Conservation (phyloP, 1,140 invertebrate genomes). For the Zaprionus camerounensis region DNA sequence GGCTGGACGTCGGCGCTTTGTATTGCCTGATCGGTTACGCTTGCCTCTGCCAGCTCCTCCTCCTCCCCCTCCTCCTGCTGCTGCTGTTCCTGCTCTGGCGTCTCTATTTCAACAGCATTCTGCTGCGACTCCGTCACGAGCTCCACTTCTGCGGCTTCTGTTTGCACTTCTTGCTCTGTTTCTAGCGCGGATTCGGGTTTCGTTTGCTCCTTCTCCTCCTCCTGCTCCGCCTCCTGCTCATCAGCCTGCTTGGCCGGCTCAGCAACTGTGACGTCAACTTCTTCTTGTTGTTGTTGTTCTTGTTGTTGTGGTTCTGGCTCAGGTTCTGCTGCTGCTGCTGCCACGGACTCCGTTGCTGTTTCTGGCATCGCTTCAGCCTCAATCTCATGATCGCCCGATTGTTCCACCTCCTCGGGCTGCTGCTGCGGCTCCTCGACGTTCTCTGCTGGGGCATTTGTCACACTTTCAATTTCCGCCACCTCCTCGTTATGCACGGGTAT, state of each 20-base stretch:
- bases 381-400: slow-evolving; percentile 65
- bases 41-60: slow-evolving; percentile 26
- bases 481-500: slow-evolving; percentile 65
- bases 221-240: slow-evolving; percentile 17
- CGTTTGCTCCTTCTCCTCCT: slow-evolving; percentile 19
- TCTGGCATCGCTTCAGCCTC: neutral
- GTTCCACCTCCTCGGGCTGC: slow-evolving; percentile 41
- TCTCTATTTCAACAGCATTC: slow-evolving; percentile 31
- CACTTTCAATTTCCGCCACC: slow-evolving; percentile 69
- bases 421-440: slow-evolving; percentile 29
- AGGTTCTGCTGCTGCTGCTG: slow-evolving; percentile 3
- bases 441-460: slow-evolving; percentile 52
- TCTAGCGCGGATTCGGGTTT: slow-evolving; percentile 33
- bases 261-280: slow-evolving; percentile 20
- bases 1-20: slow-evolving; percentile 74
- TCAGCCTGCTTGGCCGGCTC: slow-evolving; percentile 30
- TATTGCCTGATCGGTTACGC: slow-evolving; percentile 63
- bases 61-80: slow-evolving; percentile 17
- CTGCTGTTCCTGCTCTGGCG: neutral
- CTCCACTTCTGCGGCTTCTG: slow-evolving; percentile 48
- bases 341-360: neutral
- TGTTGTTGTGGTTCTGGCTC: neutral
- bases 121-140: slow-evolving; percentile 8
- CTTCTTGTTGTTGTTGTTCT: neutral
- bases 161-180: slow-evolving; percentile 14